Percentiles rank a stretch among this genome's conserved stretches.
phyloP scores from a whole-genome alignment of 1,140 invertebrate genomes.

The Mercenaria mercenaria region DNA sequence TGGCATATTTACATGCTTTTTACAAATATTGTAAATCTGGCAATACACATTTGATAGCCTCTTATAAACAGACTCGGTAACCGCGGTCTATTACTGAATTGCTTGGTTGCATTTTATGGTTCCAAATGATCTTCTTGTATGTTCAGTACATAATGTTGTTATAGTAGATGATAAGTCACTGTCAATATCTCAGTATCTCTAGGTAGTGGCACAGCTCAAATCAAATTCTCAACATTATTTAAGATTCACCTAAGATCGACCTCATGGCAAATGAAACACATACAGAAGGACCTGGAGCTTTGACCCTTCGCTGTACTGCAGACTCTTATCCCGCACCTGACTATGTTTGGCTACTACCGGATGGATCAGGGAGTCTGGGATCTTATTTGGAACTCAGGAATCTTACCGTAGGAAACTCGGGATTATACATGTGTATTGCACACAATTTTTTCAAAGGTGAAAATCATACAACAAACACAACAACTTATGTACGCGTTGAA shows the following conservation, averaged over 20 bases:
- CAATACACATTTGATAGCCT: background rate
- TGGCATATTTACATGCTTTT: background rate
- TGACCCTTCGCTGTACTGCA: too few relatives aligned
- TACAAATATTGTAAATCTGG: too few relatives aligned
- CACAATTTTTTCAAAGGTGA: background rate
- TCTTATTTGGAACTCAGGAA: background rate
- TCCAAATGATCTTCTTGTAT: background rate
- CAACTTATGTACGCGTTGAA: too few relatives aligned
- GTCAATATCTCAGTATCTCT: too few relatives aligned
- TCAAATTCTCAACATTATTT: background rate
- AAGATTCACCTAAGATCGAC: too few relatives aligned
- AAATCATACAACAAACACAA: constrained; percentile 15
- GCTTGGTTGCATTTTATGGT: background rate
- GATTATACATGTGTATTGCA: constrained; percentile 10
- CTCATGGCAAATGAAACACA: too few relatives aligned
- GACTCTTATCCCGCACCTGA: too few relatives aligned
- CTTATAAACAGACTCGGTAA: background rate
- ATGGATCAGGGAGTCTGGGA: background rate
- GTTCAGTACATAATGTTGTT: too few relatives aligned
- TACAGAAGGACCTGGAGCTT: too few relatives aligned
- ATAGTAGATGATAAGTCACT: too few relatives aligned
- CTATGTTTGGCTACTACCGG: too few relatives aligned
- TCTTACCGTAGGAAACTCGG: background rate
- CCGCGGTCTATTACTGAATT: background rate
- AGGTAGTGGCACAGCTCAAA: too few relatives aligned